Base-by-base conservation (phyloP, 1,140 invertebrate genomes). In the Drosophila rufa region DNA sequence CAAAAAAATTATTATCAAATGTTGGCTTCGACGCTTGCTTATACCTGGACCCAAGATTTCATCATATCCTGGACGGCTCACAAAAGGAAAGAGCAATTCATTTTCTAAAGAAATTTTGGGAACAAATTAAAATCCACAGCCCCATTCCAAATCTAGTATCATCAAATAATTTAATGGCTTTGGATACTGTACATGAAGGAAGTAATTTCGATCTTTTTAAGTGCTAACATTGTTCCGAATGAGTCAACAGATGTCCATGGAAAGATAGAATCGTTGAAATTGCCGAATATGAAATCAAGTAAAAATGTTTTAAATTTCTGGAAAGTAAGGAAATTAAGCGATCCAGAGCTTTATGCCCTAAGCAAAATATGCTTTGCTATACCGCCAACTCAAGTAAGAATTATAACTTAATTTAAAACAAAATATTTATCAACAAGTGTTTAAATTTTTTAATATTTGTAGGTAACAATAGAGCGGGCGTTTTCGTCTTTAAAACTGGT, bases 351-450 rank as follows among this genome's bases (percentile, higher is more conserved):
- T 30, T 56, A 64, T 42, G 42, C 33, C 22, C 51, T 71, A 33
- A 71, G 59, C 50, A 56, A 56, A 71, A 48, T 64, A 55, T 69
- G 48, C 30, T 69, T 69, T 53, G 58, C 67, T 30, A 61, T 69
- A 47, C 58, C 67, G 12, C 67, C 50, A 61, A 61, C 67, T 69
- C 48, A 70, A 70, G 67, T 70, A 70, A 70, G 48, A 43, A 70
- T 58, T 42, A 25, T 22, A 30, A 27, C 22, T 27, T 30, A 51
- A 27, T 27, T 46, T 46, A 46, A 19, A 33, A 33, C 30, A 33
- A 33, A 33, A 4, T 27, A 27, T 27, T 27, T 27, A 5, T 27
- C 5, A 27, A 27, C 25, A 27, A 27, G 25, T 27, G 25, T 27
- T 27, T 27, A 27, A 27, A 27, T 27, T 5, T 27, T 5, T 27